Base-by-base conservation (phyloP, 1,140 invertebrate genomes). In the Monochamus saltuarius region DNA sequence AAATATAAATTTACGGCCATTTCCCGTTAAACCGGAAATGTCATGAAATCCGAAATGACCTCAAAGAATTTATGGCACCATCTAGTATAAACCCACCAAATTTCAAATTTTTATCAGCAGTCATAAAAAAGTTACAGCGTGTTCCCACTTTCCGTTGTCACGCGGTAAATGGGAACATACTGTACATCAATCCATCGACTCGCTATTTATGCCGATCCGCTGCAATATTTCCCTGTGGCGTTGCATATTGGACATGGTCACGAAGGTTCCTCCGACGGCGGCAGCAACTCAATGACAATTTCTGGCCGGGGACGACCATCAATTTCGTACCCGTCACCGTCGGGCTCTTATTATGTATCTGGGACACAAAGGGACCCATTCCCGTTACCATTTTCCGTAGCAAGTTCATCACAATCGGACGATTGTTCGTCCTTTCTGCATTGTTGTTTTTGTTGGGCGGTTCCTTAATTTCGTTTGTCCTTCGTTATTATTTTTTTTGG, bases 161-260 rank as follows among this genome's bases (percentile, higher is more conserved):
- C n/a, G n/a, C n/a, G n/a, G n/a, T 29, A 29, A 3, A 29, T 29
- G 22, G 6, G 22, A 29, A 29, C 22, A 29, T 6, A 2, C 22
- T 6, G 22, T 29, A 29, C 22, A 2, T 2, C 22, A 3, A 3
- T 29, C 22, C 22, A 29, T 29, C 22, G 2, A 29, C 22, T 29
- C 6, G 22, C 22, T 2, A 29, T 29, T 29, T 29, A 29, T 2
- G 22, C 22, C 22, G 22, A 29, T 29, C 22, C 22, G 22, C 22
- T 29, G 22, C 22, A 29, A 29, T 29, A 29, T 16, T 16, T 40
- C 14, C 39, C 39, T 8, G 11, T 40, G 11, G 39, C 39, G 14
- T 40, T n/a, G 39, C 42, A 45, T 56, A 56, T 46, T 45, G 39
- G 42, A 56, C 45, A 29, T 45, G 16, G 45, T 56, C 53, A 56